Base-by-base conservation (phyloP, 23 tunicate species). In the Clavelina lepadiformis region DNA sequence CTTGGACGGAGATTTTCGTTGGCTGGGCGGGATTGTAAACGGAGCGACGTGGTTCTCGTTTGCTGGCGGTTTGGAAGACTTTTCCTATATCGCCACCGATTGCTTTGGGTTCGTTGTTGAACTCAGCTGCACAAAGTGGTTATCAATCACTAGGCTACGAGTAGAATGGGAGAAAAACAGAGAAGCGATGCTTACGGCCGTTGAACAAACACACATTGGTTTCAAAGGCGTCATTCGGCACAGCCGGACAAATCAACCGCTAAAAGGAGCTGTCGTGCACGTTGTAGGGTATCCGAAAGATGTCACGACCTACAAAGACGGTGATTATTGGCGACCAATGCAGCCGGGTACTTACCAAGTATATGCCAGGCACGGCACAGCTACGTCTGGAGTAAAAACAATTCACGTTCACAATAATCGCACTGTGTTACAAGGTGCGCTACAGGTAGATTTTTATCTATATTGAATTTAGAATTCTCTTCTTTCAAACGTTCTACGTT, bases 271-370 rank as follows among this genome's bases (percentile, higher is more conserved):
- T 2, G 33, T 44, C 30, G 65, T 89, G 31, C 58, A 54, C 19
- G 82, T 89, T 21, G 52, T 75, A 15, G 91, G 82, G 31, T 69
- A 69, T 13, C 33, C 52, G 4, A 82, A 83, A 62, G 78, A 83
- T 30, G 74, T 83, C 27, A 58, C 70, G 38, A 49, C 92, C 3
- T 82, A 71, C 8, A 23, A 35, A 36, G 45, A 15, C 0, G 92
- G 92, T 23, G 92, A 83, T 31, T 83, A 68, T 41, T 83, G 92
- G 92, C 46, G 92, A 52, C 33, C n/a, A n/a, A n/a, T n/a, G n/a
- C n/a, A n/a, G n/a, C n/a, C n/a, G n/a, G n/a, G n/a, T n/a, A n/a
- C n/a, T n/a, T n/a, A n/a, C n/a, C n/a, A n/a, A n/a, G n/a, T n/a
- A n/a, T n/a, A n/a, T n/a, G n/a, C n/a, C n/a, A n/a, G n/a, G n/a